Conservation (phyloP, 2,888 invertebrate species). For the Mamestra brassicae region DNA sequence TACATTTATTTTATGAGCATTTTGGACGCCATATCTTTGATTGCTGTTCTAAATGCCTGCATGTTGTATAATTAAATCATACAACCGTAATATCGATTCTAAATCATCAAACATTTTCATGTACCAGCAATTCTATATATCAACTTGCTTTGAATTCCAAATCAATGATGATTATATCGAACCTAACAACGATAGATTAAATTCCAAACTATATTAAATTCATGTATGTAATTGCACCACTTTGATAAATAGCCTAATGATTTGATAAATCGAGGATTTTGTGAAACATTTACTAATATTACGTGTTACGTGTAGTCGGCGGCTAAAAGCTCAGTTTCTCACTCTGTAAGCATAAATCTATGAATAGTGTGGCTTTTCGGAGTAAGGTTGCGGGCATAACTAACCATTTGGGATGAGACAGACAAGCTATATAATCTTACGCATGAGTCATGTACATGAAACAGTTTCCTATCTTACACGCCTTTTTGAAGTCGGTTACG, state of each 20-base stretch:
- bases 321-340: slow-evolving; percentile 12
- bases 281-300: slow-evolving; percentile 4
- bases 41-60: neutral
- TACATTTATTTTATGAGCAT: neutral
- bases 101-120: neutral
- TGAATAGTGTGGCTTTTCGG: slow-evolving; percentile 5
- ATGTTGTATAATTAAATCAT: neutral
- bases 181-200: neutral
- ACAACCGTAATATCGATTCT: neutral
- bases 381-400: neutral
- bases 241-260: slow-evolving; percentile 7
- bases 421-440: neutral
- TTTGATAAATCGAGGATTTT: slow-evolving; percentile 8
- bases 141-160: neutral
- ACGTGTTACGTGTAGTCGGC: neutral
- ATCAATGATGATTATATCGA: neutral
- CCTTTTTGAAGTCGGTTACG: too few relatives aligned
- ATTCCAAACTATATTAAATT: neutral
- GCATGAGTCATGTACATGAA: slow-evolving; percentile 12
- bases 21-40: neutral
- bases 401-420: slow-evolving; percentile 11
- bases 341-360: slow-evolving; percentile 10
- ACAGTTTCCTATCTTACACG: neutral
- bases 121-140: neutral
- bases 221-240: neutral